These are phyloP conservation scores for Marisa cornuarietis DNA, from an alignment of 1,140 invertebrate genomes.

Conservation along the genomic window DNA sequence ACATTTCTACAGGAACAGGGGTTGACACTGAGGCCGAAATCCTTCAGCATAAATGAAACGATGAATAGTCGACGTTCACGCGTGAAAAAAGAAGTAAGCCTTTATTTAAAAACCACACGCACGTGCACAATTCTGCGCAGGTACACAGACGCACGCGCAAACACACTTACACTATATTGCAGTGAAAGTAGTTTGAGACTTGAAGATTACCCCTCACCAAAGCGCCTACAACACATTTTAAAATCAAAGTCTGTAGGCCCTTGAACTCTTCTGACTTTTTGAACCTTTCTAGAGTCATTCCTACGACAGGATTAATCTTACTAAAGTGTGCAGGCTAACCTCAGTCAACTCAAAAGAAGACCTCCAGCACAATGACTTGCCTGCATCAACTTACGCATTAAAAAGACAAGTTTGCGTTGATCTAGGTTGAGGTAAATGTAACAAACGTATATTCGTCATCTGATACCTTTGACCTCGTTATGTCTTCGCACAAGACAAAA, in stretches of 20 bases:
- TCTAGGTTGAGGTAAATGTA: too few species aligned
- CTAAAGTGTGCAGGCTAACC: too few species aligned
- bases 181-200: too few species aligned
- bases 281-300: neutral
- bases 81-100: neutral
- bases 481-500: too few species aligned
- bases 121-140: conserved; percentile 7
- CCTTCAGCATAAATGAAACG: neutral
- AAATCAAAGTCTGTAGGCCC: neutral
- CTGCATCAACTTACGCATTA: too few species aligned
- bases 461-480: too few species aligned
- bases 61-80: neutral
- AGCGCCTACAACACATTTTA: neutral
- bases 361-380: too few species aligned
- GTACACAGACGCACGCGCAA: conserved; percentile 7
- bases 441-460: too few species aligned
- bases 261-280: neutral
- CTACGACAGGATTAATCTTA: too few species aligned
- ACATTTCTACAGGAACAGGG: neutral
- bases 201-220: too few species aligned
- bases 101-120: neutral
- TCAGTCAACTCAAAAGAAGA: too few species aligned
- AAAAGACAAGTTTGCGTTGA: too few species aligned
- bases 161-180: neutral
- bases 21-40: neutral